Conservation (phyloP, 2,888 invertebrate species). For the Deladenus siricidicola region DNA sequence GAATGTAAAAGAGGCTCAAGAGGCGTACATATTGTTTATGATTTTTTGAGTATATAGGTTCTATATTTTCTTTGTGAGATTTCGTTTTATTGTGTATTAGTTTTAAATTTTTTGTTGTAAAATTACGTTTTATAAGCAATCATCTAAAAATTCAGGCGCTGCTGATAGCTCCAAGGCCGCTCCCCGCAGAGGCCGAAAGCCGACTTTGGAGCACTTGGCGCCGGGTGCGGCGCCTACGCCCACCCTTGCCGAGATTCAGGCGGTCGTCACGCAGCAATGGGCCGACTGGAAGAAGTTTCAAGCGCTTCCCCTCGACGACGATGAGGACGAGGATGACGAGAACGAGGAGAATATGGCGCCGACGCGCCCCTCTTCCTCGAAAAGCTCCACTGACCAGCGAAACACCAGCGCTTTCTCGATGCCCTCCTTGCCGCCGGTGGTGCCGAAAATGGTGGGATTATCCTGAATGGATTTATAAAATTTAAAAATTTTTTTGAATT, state of each 20-base stretch:
- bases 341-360: slow-evolving; percentile 9
- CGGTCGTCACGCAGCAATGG: slow-evolving; percentile 62
- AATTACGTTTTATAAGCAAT: not conserved
- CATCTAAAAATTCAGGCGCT: not conserved
- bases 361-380: too few relatives aligned
- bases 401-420: too few relatives aligned
- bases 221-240: not conserved
- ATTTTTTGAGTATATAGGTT: too few relatives aligned
- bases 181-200: too few relatives aligned
- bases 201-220: slow-evolving; percentile 1
- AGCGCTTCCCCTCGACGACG: slow-evolving; percentile 64
- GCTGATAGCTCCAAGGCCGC: too few relatives aligned
- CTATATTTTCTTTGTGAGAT: too few relatives aligned
- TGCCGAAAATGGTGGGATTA: not conserved
- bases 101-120: not conserved
- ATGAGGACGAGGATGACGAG: slow-evolving; percentile 47
- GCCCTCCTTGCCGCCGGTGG: not conserved
- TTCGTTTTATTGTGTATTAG: not conserved
- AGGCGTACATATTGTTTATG: too few relatives aligned
- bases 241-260: slow-evolving; percentile 11
- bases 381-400: too few relatives aligned
- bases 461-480: too few relatives aligned
- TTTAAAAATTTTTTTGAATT: too few relatives aligned
- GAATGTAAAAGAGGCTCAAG: too few relatives aligned
- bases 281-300: slow-evolving; percentile 89